Conservation (phyloP, 1,140 invertebrate genomes). For the Drosophila athabasca region DNA sequence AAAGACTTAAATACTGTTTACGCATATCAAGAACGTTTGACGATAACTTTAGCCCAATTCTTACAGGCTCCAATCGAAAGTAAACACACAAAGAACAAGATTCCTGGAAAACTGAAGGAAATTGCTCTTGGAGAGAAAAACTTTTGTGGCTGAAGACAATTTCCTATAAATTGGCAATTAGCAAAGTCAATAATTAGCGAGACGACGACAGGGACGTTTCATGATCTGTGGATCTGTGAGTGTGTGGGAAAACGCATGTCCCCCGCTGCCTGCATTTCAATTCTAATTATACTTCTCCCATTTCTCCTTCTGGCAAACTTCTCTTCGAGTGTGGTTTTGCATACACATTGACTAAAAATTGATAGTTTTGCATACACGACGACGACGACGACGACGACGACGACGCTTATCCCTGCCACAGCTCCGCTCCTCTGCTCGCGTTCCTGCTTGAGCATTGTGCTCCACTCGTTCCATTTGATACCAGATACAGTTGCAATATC, state of each 20-base stretch:
- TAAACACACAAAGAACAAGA: constrained; percentile 37
- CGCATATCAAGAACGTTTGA: constrained; percentile 47
- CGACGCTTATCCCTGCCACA: background rate
- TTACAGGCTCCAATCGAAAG: constrained; percentile 26
- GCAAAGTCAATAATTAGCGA: constrained; percentile 59
- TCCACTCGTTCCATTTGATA: constrained; percentile 30
- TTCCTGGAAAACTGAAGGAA: constrained; percentile 25
- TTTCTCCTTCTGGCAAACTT: constrained; percentile 27
- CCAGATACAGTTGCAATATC: constrained; percentile 71
- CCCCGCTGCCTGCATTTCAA: constrained; percentile 17
- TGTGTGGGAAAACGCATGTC: constrained; percentile 8
- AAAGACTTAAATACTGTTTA: constrained; percentile 46
- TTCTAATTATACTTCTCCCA: constrained; percentile 35
- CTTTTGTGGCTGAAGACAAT: constrained; percentile 51
- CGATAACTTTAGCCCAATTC: constrained; percentile 40
- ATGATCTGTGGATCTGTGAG: constrained; percentile 13
- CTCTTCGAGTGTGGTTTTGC: constrained; percentile 31
- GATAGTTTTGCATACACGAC: constrained; percentile 47
- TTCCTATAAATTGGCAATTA: constrained; percentile 63
- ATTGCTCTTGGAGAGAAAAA: constrained; percentile 51
- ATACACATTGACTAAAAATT: constrained; percentile 40
- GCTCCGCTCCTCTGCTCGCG: constrained; percentile 18
- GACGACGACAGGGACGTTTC: background rate
- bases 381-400: constrained; percentile 2
- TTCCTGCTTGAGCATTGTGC: too few species aligned